Evolutionary conservation across 2,888 invertebrate genomes (phyloP), one percentile per base, ranked within the genome.

Genomic region (Falcaria lacertinaria): DNA sequence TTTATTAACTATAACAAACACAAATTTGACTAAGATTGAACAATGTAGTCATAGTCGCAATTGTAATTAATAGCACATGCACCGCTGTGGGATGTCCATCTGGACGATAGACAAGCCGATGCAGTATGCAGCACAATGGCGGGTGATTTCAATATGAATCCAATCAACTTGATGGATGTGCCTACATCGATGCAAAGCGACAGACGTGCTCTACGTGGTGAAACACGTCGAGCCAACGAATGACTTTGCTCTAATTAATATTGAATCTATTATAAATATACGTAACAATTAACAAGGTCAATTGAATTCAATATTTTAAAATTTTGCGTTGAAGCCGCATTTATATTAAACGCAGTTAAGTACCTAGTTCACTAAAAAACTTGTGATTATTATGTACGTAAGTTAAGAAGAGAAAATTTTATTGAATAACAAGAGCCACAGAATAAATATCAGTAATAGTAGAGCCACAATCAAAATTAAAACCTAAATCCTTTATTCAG

Each of bases 101-200:
- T 64, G 58, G 48, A 45, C 54, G 52, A 55, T 60, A 68, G 66
- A 70, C 69, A 70, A 68, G 57, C 63, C 49, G 42, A 47, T 46
- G 53, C 57, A 59, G 52, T 53, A 47, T 46, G 53, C 57, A 59
- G 52, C 54, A 72, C 74, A 75, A 69, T 65, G 60, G 54, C 59
- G 54, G 69, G 69, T 70, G 68, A 68, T 70, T 80, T 72, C 79
- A 78, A 80, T 80, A 74, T 75, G 72, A 73, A 78, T 69, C 76
- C 82, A 83, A 86, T 85, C 80, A 78, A 66, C 60, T 48, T 72
- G 79, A 83, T 79, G 76, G 70, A 79, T 64, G 67, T 57, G 48
- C 48, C 64, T 48, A 53, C 61, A 52, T 51, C 58, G 54, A 46
- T 48, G 55, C n/a, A n/a, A n/a, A n/a, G n/a, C 52, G 57, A 53